Conservation (phyloP, 2,888 invertebrate genomes). For the Napeogenes inachia region DNA sequence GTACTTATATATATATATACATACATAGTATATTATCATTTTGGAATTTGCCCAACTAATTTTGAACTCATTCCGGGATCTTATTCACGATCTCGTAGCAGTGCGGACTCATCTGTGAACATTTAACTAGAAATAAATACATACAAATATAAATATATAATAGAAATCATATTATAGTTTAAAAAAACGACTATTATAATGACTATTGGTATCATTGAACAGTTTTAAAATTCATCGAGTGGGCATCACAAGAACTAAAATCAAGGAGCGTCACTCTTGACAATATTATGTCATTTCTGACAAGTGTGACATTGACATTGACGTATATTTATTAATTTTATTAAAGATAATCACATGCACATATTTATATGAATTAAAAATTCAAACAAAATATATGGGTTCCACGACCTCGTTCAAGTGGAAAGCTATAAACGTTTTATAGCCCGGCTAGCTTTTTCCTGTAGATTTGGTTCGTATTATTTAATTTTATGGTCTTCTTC, state of each 20-base stretch:
- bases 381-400: conserved; percentile 60
- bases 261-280: conserved; percentile 23
- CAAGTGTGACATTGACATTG: conserved; percentile 30
- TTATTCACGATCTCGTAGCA: no score
- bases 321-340: conserved; percentile 56
- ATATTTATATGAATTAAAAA: conserved; percentile 67
- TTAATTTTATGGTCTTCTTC: conserved; percentile 38
- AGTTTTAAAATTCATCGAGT: conserved; percentile 25
- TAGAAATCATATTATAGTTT: no score
- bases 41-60: no score
- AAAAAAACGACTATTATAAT: background rate
- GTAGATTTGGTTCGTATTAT: conserved; percentile 45
- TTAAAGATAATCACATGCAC: conserved; percentile 63
- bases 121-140: no score
- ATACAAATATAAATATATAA: no score
- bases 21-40: no score
- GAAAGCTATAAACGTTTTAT: conserved; percentile 69
- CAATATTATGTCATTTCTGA: conserved; percentile 31
- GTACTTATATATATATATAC: no score
- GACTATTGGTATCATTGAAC: conserved; percentile 9
- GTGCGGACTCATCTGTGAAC: no score
- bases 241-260: conserved; percentile 17
- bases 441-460: conserved; percentile 52
- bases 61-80: no score
- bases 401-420: conserved; percentile 58